phyloP scores from a whole-genome alignment of 1,140 invertebrate species.

The Orius laevigatus region DNA sequence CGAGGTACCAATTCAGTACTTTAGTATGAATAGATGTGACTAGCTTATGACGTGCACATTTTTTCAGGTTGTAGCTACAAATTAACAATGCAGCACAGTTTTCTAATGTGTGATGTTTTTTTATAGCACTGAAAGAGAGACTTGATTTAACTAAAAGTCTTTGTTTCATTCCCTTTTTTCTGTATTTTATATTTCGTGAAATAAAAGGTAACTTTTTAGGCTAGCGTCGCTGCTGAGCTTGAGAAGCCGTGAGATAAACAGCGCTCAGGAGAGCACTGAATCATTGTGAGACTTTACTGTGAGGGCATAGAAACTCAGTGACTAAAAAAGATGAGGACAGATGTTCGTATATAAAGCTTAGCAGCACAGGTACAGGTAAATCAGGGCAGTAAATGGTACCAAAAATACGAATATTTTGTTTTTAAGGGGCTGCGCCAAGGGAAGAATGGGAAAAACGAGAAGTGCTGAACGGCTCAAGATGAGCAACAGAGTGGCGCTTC shows the following conservation, averaged over 20 bases:
- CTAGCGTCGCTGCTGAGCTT: constrained; percentile 48
- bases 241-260: constrained; percentile 43
- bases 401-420: not conserved
- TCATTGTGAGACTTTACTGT: constrained; percentile 52
- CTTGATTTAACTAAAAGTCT: not conserved
- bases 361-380: constrained; percentile 19
- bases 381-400: constrained; percentile 10
- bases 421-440: constrained; percentile 44
- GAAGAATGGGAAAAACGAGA: constrained; percentile 72
- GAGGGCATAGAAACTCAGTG: constrained; percentile 62
- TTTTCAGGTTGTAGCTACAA: no score
- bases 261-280: constrained; percentile 46
- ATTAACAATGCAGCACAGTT: not conserved
- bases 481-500: constrained; percentile 51
- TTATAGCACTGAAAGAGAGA: no score
- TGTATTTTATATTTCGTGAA: no score
- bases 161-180: not conserved
- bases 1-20: no score
- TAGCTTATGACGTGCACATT: no score
- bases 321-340: constrained; percentile 70
- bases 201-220: constrained; percentile 27
- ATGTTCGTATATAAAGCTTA: constrained; percentile 56
- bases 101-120: no score
- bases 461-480: constrained; percentile 54
- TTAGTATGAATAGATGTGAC: no score